phyloP scores from a whole-genome alignment of 2,888 invertebrate species.

The Noctua janthina region DNA sequence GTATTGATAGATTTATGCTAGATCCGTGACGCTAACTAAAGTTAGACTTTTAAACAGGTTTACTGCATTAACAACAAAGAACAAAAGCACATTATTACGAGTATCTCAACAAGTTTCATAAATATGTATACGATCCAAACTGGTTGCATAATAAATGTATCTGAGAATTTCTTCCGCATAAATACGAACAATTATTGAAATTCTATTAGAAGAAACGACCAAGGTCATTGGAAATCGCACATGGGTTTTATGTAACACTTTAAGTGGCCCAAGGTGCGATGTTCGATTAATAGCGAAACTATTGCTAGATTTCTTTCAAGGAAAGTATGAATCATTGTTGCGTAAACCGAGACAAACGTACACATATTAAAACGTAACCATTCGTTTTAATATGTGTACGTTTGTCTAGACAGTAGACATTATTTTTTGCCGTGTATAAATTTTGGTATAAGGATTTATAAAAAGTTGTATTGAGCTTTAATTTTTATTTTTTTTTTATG shows the following conservation, averaged over 20 bases:
- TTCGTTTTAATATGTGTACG: conserved; percentile 40
- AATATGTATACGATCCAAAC: conserved; percentile 51
- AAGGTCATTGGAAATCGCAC: conserved; percentile 59
- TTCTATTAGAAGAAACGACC: conserved; percentile 32
- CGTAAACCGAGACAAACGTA: conserved; percentile 41
- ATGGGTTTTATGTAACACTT: conserved; percentile 61
- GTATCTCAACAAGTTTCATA: conserved; percentile 37
- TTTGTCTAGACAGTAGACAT: conserved; percentile 23
- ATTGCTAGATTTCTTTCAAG: conserved; percentile 67
- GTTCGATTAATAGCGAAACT: conserved; percentile 56
- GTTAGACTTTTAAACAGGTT: conserved; percentile 28
- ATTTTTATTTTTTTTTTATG: no score
- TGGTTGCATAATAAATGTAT: conserved; percentile 51
- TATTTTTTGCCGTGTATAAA: background rate
- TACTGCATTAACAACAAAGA: conserved; percentile 38
- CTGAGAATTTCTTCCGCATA: conserved; percentile 63
- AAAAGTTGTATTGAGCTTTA: background rate
- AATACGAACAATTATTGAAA: conserved; percentile 42
- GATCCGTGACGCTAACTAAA: conserved; percentile 19
- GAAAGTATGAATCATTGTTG: conserved; percentile 67
- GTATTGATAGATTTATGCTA: conserved; percentile 21
- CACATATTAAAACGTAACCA: no score
- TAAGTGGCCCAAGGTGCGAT: conserved; percentile 67
- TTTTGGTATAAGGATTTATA: background rate
- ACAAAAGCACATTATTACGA: conserved; percentile 41